A percentile compares a stretch with the other conserved stretches of the same genome.
Evolutionary conservation across 1,140 invertebrate genomes (phyloP).

Genomic region (Euwallacea similis): DNA sequence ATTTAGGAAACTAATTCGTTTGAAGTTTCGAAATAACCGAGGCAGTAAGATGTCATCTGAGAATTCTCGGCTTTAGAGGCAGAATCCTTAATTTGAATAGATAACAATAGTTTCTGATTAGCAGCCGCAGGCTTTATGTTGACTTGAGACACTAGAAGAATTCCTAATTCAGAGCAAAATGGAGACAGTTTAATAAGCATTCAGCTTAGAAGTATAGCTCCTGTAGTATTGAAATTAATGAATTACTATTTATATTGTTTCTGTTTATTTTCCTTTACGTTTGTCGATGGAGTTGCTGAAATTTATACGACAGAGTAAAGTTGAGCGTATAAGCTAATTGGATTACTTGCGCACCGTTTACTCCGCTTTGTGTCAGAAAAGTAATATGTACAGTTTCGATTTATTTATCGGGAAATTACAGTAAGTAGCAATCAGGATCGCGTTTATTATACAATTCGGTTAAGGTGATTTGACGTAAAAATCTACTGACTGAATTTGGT

Average conservation of each 20-base stretch:
- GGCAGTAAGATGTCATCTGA: no score
- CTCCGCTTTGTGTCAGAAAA: neutral
- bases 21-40: no score
- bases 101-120: constrained; percentile 12
- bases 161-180: neutral
- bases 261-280: neutral
- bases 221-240: neutral
- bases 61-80: neutral
- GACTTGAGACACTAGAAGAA: neutral
- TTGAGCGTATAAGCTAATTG: neutral
- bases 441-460: no score
- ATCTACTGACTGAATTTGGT: no score
- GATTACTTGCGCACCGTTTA: neutral
- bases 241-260: neutral
- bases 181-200: constrained; percentile 1
- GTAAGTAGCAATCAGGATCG: no score
- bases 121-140: neutral
- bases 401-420: no score
- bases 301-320: neutral
- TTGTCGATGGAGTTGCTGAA: neutral
- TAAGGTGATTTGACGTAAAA: no score
- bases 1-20: no score
- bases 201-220: neutral
- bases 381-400: no score
- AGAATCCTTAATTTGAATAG: constrained; percentile 2